Conservation (phyloP, 2,888 invertebrate species). For the Andrena flavipes region DNA sequence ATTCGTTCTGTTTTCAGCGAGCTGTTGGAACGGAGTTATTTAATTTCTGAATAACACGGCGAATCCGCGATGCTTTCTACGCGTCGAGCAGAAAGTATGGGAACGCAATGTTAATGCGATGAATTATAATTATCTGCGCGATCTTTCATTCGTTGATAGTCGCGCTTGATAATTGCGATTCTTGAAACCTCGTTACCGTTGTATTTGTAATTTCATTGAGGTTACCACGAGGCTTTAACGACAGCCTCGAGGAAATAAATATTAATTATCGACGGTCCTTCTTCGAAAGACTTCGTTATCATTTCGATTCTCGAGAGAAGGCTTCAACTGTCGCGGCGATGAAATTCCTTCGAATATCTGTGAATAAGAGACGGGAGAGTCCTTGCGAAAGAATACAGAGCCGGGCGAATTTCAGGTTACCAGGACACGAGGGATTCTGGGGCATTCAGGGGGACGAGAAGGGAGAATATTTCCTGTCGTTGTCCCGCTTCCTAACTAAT, state of each 20-base stretch:
- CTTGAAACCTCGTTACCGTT: not conserved
- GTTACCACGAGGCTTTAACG: too few relatives aligned
- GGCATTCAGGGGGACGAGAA: not conserved
- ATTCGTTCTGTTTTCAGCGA: not conserved
- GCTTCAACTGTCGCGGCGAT: not conserved
- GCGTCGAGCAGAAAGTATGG: not conserved
- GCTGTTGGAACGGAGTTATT: not conserved
- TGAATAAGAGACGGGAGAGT: conserved; percentile 7
- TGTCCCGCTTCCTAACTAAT: conserved; percentile 47
- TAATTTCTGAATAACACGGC: not conserved
- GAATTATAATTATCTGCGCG: not conserved
- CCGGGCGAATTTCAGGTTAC: conserved; percentile 44
- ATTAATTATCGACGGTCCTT: not conserved
- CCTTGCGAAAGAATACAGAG: conserved; percentile 33
- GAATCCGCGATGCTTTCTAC: not conserved
- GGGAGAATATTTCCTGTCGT: conserved; percentile 45
- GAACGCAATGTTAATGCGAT: not conserved
- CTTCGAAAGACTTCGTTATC: not conserved
- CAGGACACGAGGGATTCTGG: conserved; percentile 52
- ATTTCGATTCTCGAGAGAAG: not conserved
- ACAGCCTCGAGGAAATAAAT: too few relatives aligned
- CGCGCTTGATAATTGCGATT: not conserved
- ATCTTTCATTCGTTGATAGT: not conserved
- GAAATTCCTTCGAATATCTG: not conserved
- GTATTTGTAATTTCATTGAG: too few relatives aligned